These are phyloP conservation scores for Parotia lawesii DNA, from an alignment of 2,113 vertebrate species.

Conservation along the genomic window DNA sequence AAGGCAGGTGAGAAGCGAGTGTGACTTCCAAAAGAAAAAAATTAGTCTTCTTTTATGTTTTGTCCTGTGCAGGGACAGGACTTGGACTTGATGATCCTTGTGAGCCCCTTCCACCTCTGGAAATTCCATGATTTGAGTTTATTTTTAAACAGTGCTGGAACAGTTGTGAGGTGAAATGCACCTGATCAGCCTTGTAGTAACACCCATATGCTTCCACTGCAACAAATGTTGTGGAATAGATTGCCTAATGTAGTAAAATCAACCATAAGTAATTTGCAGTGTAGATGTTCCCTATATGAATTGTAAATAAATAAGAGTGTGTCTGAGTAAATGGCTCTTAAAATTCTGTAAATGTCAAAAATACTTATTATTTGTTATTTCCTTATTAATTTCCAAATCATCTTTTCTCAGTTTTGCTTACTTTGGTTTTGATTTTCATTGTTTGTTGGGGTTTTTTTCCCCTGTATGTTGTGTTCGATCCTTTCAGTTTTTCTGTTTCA, in stretches of 20 bases:
- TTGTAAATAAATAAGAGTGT: not conserved
- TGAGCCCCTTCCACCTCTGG: not conserved
- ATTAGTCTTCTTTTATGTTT: not conserved
- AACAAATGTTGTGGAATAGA: not conserved
- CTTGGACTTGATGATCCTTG: accelerated
- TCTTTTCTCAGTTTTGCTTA: not conserved
- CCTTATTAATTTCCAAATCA: not conserved
- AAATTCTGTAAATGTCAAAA: not conserved
- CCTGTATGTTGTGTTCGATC: not conserved
- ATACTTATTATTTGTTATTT: not conserved
- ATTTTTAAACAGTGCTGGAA: not conserved
- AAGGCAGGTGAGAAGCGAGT: not conserved
- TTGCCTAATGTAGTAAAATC: not conserved
- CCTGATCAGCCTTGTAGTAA: not conserved
- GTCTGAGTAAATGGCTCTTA: not conserved
- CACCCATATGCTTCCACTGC: not conserved
- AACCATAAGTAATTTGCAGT: not conserved
- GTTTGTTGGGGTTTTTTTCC: accelerated
- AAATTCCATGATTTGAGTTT: not conserved
- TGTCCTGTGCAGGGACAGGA: not conserved
- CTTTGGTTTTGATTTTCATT: not conserved
- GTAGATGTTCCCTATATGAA: not conserved
- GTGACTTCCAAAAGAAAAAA: not conserved
- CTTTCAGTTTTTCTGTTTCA: not conserved
- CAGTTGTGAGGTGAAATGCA: not conserved